A percentile compares a stretch with the other conserved stretches of the same genome.
phyloP scores from a whole-genome alignment of 2,113 vertebrate species.

The Reinhardtius hippoglossoides region DNA sequence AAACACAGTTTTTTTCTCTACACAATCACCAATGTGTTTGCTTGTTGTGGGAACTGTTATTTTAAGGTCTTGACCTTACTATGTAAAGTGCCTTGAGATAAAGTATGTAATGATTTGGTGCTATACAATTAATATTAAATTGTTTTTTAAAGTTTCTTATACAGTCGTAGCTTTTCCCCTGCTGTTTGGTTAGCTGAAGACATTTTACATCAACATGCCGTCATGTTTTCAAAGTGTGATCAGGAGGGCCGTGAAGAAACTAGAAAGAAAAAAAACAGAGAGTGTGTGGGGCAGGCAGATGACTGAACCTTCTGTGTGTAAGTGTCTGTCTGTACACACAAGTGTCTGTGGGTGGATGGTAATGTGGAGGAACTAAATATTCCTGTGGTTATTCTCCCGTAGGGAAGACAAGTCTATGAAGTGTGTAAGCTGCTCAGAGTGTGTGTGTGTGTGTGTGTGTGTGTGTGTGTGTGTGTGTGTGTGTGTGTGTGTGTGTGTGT shows the following conservation, averaged over 20 bases:
- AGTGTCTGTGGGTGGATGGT: slow-evolving; percentile 41
- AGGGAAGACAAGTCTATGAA: slow-evolving; percentile 68
- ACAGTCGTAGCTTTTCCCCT: slow-evolving; percentile 8
- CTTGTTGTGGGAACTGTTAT: too few relatives aligned
- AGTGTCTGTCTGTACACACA: slow-evolving; percentile 7
- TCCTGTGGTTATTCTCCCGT: slow-evolving; percentile 66
- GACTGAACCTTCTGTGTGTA: slow-evolving; percentile 32
- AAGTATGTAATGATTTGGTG: not conserved
- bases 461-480: too few relatives aligned
- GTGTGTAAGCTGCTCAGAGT: slow-evolving; percentile 71
- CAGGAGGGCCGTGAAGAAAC: slow-evolving; percentile 50
- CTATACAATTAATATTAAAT: too few relatives aligned
- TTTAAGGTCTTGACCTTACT: too few relatives aligned
- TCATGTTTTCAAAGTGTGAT: slow-evolving; percentile 57
- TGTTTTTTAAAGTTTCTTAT: not conserved
- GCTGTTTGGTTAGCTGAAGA: slow-evolving; percentile 42
- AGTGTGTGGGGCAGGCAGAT: not conserved
- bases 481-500: slow-evolving; percentile 20
- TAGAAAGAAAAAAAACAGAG: slow-evolving; percentile 5
- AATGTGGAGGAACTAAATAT: slow-evolving; percentile 76
- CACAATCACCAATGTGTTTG: too few relatives aligned
- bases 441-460: slow-evolving; percentile 18
- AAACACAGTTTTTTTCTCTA: too few relatives aligned
- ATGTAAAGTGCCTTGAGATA: too few relatives aligned
- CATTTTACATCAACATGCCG: slow-evolving; percentile 45